Conservation (phyloP, 2,113 vertebrate genomes). For the Hemibagrus wyckioides region DNA sequence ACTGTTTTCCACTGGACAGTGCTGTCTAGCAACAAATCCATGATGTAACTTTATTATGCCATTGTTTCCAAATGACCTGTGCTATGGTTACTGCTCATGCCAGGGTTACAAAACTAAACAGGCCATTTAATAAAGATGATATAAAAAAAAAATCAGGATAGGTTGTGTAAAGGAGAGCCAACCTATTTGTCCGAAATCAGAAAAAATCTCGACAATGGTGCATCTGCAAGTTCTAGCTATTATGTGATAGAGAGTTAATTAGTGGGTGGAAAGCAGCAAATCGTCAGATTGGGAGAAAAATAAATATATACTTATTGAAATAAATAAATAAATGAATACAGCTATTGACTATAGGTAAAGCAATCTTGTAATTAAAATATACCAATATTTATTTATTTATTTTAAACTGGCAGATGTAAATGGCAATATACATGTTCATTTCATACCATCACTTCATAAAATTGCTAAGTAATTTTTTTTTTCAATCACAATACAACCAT, state of each 20-base stretch:
- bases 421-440: no score
- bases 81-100: neutral
- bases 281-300: neutral
- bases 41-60: neutral
- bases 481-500: neutral
- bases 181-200: neutral
- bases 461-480: no score
- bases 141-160: neutral
- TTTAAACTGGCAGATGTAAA: neutral
- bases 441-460: no score
- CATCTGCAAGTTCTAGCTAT: neutral
- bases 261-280: neutral
- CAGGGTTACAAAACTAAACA: neutral
- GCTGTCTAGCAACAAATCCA: neutral
- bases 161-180: neutral
- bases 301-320: no score
- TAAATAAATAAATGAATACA: neutral
- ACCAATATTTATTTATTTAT: neutral
- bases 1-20: conserved; percentile 46
- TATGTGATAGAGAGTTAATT: neutral
- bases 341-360: neutral
- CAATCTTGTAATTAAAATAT: neutral
- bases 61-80: conserved; percentile 16
- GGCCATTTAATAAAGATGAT: neutral
- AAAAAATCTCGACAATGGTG: no score